phyloP scores from a whole-genome alignment of 2,113 vertebrate species.

The Candoia aspera region DNA sequence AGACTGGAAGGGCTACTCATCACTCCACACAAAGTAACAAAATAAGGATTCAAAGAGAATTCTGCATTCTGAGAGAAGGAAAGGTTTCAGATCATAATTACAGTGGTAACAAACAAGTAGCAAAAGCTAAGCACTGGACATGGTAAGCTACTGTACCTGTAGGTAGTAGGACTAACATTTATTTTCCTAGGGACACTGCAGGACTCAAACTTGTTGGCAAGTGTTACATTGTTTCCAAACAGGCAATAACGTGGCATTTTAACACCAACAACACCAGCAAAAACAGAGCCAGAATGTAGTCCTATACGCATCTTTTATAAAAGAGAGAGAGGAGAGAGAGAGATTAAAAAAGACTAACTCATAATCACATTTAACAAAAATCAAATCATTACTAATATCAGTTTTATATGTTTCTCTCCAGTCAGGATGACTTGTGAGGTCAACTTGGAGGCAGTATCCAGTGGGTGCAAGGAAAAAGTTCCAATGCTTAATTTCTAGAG shows the following conservation, averaged over 20 bases:
- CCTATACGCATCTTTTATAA: slow-evolving; percentile 93
- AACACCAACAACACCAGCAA: slow-evolving; percentile 96
- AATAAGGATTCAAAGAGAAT: background rate
- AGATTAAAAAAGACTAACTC: background rate
- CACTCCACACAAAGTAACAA: background rate
- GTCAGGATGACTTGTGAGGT: background rate
- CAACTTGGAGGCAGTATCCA: background rate
- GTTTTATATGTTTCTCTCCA: slow-evolving; percentile 4
- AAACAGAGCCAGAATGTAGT: slow-evolving; percentile 93
- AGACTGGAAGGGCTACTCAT: background rate
- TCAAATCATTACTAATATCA: slow-evolving; percentile 15
- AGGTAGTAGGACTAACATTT: slow-evolving; percentile 94
- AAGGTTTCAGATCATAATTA: background rate
- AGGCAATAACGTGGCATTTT: slow-evolving; percentile 99
- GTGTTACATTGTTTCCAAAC: slow-evolving; percentile 96
- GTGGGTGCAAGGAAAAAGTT: background rate
- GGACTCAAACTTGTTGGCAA: slow-evolving; percentile 99
- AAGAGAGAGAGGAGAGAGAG: slow-evolving; percentile 20
- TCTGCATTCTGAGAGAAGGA: background rate
- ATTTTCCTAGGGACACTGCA: slow-evolving; percentile 91
- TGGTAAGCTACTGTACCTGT: slow-evolving; percentile 80
- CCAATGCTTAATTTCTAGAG: background rate
- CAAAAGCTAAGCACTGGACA: background rate
- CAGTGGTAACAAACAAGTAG: background rate
- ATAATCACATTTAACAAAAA: background rate